Evolutionary conservation across 2,888 invertebrate genomes (phyloP).

Genomic region (Heteromyza rotundicornis): DNA sequence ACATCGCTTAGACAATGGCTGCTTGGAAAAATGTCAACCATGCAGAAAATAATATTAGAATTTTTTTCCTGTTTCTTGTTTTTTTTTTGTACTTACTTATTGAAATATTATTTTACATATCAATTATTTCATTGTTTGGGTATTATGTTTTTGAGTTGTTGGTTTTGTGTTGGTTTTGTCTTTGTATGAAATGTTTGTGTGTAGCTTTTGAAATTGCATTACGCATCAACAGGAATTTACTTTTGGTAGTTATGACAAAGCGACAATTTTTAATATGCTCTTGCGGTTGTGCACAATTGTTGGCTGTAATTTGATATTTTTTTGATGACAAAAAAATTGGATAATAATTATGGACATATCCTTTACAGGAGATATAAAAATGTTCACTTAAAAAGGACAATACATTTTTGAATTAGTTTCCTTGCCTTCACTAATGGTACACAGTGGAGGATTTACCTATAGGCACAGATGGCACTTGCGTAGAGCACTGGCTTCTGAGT

Average conservation of each 20-base stretch:
- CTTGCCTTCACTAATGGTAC: too few species aligned
- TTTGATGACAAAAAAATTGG: too few species aligned
- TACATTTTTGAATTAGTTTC: too few species aligned
- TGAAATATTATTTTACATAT: conserved; percentile 62
- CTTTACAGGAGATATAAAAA: too few species aligned
- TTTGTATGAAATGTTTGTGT: background rate
- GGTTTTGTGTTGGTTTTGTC: conserved; percentile 16
- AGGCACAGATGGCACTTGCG: too few species aligned
- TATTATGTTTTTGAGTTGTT: too few species aligned
- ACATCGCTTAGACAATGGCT: conserved; percentile 21
- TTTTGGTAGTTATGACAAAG: background rate
- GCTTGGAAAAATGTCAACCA: conserved; percentile 26
- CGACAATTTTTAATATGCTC: background rate
- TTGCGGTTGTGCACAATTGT: background rate
- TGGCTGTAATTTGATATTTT: conserved; percentile 1
- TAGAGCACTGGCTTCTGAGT: too few species aligned
- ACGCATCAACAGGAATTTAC: background rate
- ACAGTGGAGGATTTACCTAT: too few species aligned
- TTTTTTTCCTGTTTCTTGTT: conserved; percentile 18
- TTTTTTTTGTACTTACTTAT: conserved; percentile 17
- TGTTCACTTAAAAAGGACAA: too few species aligned
- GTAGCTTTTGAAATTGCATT: background rate
- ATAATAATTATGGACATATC: too few species aligned
- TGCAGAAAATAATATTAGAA: conserved; percentile 25
- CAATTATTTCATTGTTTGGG: conserved; percentile 59